Conservation (phyloP, 2,113 vertebrate genomes). For the Mellivora capensis region DNA sequence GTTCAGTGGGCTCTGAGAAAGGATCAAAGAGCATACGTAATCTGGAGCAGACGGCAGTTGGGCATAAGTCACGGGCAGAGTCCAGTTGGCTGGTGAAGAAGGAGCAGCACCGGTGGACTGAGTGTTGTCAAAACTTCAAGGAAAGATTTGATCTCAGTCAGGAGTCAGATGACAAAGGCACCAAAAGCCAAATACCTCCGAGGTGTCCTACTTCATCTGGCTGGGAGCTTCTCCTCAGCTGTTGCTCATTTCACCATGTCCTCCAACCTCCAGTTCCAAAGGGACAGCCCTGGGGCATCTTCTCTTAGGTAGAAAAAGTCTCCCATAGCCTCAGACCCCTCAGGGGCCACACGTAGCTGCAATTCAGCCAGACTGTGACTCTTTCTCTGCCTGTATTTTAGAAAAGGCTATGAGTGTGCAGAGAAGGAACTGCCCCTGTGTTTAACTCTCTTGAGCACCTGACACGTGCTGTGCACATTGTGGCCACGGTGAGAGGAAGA, state of each 20-base stretch:
- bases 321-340: background rate
- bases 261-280: background rate
- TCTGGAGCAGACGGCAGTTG: rapidly evolving
- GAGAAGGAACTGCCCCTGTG: rapidly evolving
- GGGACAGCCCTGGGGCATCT: background rate
- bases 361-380: no score
- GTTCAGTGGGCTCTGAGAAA: rapidly evolving
- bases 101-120: rapidly evolving
- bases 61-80: rapidly evolving
- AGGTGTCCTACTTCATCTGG: background rate
- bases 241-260: background rate
- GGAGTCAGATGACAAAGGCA: no score
- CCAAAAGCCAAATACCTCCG: rapidly evolving
- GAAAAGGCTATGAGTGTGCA: background rate
- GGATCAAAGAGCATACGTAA: rapidly evolving
- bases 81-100: rapidly evolving
- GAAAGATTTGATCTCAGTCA: rapidly evolving
- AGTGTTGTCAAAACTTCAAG: rapidly evolving
- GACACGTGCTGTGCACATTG: rapidly evolving
- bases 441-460: rapidly evolving
- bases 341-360: rapidly evolving
- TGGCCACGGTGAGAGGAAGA: background rate
- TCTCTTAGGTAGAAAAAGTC: no score
- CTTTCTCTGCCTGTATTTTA: background rate
- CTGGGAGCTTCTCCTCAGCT: no score